Percentiles rank a stretch among this genome's conserved stretches.
Evolutionary conservation across 2,113 vertebrate species (phyloP).

Genomic region (Cariama cristata): DNA sequence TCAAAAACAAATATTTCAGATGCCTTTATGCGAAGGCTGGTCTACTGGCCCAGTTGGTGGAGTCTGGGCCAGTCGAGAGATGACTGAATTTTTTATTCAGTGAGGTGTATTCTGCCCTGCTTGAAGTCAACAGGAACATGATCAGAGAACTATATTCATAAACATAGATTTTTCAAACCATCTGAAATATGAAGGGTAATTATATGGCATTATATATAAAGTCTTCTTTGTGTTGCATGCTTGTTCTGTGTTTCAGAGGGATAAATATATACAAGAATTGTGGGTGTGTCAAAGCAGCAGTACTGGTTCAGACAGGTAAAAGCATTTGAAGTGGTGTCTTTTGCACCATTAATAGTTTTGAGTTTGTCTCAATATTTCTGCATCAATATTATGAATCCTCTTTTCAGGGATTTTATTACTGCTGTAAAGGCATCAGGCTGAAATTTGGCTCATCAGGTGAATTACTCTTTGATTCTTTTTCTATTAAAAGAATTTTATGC

Average conservation of each 20-base stretch:
- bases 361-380: conserved; percentile 36
- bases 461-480: neutral
- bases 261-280: conserved; percentile 72
- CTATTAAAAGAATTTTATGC: neutral
- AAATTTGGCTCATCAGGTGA: neutral
- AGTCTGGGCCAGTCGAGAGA: conserved; percentile 21
- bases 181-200: conserved; percentile 75
- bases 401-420: conserved; percentile 26
- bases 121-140: conserved; percentile 51
- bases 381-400: conserved; percentile 38
- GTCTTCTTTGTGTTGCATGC: conserved; percentile 75
- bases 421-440: neutral
- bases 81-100: neutral
- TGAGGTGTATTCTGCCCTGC: neutral
- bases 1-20: conserved; percentile 21
- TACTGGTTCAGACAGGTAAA: conserved; percentile 68
- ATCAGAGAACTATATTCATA: conserved; percentile 73
- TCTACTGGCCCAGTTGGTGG: conserved; percentile 27
- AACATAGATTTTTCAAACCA: conserved; percentile 75
- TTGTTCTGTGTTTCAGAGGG: conserved; percentile 62
- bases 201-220: conserved; percentile 77
- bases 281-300: conserved; percentile 72
- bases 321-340: conserved; percentile 58
- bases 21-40: conserved; percentile 37
- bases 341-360: conserved; percentile 17